Evolutionary conservation across 2,797 vertebrate genomes (phyloP).

Genomic region (Lateolabrax maculatus): DNA sequence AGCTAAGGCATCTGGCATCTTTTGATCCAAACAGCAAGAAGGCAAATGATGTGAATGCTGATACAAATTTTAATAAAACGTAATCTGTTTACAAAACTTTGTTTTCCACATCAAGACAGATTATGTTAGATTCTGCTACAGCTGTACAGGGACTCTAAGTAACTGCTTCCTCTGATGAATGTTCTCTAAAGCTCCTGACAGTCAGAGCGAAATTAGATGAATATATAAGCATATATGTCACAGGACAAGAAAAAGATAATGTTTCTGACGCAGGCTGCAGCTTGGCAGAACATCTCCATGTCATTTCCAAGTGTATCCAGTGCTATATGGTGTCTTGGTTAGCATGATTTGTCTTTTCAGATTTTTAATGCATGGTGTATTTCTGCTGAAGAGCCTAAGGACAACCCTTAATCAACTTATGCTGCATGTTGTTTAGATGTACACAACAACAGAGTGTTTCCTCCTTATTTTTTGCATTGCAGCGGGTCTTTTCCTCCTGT

Average conservation of each 20-base stretch:
- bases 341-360: conserved; percentile 48
- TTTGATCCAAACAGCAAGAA: conserved; percentile 42
- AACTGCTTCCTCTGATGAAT: conserved; percentile 46
- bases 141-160: conserved; percentile 16
- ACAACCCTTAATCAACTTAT: conserved; percentile 16
- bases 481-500: conserved; percentile 2
- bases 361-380: conserved; percentile 37
- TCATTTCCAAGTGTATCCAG: not conserved
- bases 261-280: conserved; percentile 43
- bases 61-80: conserved; percentile 37
- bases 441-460: not conserved
- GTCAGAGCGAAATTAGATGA: conserved; percentile 45
- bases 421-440: conserved; percentile 1
- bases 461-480: not conserved
- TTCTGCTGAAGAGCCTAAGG: conserved; percentile 28
- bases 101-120: conserved; percentile 40
- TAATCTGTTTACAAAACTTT: conserved; percentile 44
- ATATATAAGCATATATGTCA: conserved; percentile 51
- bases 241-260: conserved; percentile 54
- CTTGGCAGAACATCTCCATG: conserved; percentile 28
- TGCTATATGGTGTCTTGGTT: conserved; percentile 14
- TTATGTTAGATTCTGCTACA: conserved; percentile 29
- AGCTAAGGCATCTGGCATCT: conserved; percentile 30
- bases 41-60: conserved; percentile 21
- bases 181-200: conserved; percentile 37